phyloP scores from a whole-genome alignment of 2,888 invertebrate genomes.

The Hybos culiciformis region DNA sequence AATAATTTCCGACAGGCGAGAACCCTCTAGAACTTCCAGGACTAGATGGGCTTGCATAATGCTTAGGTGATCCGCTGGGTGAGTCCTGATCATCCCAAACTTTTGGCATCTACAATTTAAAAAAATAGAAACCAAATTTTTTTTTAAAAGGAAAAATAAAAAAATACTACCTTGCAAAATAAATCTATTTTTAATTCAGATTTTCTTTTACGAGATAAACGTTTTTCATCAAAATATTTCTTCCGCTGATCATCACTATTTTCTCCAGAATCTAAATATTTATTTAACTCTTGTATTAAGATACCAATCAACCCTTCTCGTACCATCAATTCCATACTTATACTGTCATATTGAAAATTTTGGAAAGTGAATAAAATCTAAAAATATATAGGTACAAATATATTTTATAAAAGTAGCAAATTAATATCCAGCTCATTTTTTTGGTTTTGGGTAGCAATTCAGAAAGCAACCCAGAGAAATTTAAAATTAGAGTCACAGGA shows the following conservation, averaged over 20 bases:
- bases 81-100: constrained; percentile 30
- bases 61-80: constrained; percentile 29
- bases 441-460: not conserved
- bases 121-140: constrained; percentile 14
- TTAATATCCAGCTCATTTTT: not conserved
- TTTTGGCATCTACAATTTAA: constrained; percentile 16
- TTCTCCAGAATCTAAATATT: constrained; percentile 26
- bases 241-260: constrained; percentile 25
- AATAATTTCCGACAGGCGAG: constrained; percentile 26
- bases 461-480: not conserved
- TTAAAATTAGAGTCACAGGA: not conserved
- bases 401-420: not conserved
- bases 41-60: constrained; percentile 26
- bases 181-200: not conserved
- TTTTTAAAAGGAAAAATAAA: constrained; percentile 10
- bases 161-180: not conserved
- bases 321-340: constrained; percentile 39
- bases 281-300: constrained; percentile 37
- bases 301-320: constrained; percentile 41
- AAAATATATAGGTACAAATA: constrained; percentile 5
- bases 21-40: constrained; percentile 33
- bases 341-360: constrained; percentile 36
- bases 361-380: constrained; percentile 34
- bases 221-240: constrained; percentile 27
- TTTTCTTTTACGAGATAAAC: constrained; percentile 25